Evolutionary conservation across 2,113 vertebrate genomes (phyloP).

Genomic region (Sylvietta virens): DNA sequence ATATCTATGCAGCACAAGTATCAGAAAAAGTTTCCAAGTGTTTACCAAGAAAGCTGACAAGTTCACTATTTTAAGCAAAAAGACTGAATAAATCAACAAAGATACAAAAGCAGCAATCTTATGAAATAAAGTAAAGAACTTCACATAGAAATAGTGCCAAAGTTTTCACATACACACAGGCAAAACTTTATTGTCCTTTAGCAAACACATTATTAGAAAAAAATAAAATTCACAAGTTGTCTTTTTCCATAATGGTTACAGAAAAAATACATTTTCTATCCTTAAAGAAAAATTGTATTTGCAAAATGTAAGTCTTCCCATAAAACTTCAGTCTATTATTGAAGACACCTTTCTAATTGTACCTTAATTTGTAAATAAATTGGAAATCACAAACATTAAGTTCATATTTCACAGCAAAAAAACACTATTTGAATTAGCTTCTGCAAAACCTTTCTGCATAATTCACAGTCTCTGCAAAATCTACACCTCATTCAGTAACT

Average conservation of each 20-base stretch:
- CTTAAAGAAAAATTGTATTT: neutral
- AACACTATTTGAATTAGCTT: neutral
- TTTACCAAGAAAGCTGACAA: neutral
- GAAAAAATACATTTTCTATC: neutral
- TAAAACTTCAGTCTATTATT: neutral
- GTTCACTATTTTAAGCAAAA: neutral
- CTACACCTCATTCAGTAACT: neutral
- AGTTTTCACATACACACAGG: neutral
- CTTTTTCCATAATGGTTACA: neutral
- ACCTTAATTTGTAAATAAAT: neutral
- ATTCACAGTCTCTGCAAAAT: neutral
- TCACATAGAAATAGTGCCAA: neutral
- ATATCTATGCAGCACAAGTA: neutral
- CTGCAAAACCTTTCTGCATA: neutral
- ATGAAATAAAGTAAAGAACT: neutral
- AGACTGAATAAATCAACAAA: neutral
- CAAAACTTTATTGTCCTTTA: slow-evolving; percentile 51
- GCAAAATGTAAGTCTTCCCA: neutral
- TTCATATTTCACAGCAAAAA: neutral
- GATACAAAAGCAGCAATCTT: neutral
- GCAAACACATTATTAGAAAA: neutral
- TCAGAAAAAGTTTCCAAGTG: neutral
- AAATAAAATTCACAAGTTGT: neutral
- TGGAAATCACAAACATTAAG: neutral
- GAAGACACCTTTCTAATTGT: neutral